These are phyloP conservation scores for Lasioglossum marginatum DNA, from an alignment of 2,888 invertebrate species.

Conservation along the genomic window DNA sequence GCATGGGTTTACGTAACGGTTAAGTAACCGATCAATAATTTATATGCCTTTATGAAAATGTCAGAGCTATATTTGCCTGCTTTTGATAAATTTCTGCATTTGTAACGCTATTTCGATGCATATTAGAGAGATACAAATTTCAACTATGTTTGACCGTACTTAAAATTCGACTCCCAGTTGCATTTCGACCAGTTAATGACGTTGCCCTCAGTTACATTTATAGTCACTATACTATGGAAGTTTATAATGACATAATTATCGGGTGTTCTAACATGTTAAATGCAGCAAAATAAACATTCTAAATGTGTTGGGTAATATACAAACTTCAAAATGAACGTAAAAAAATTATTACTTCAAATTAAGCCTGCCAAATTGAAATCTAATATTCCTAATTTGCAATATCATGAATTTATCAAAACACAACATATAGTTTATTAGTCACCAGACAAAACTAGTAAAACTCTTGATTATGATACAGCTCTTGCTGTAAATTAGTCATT, in stretches of 20 bases:
- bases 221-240: not conserved
- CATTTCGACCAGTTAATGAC: not conserved
- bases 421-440: not conserved
- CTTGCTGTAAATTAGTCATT: too few relatives aligned
- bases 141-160: not conserved
- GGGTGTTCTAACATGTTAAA: not conserved
- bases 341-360: not conserved
- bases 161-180: not conserved
- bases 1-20: constrained; percentile 48
- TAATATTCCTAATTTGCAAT: not conserved
- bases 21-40: constrained; percentile 51
- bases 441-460: not conserved
- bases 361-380: not conserved
- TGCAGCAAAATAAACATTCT: not conserved
- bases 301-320: not conserved
- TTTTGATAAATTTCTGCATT: not conserved
- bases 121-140: not conserved
- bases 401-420: not conserved
- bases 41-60: constrained; percentile 6
- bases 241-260: not conserved
- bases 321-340: not conserved
- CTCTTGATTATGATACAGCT: too few relatives aligned
- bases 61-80: not conserved
- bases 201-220: not conserved
- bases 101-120: not conserved